A percentile compares a stretch with the other conserved stretches of the same genome.
Conservation (phyloP, 2,797 vertebrate genomes). For the Psittacula echo region DNA sequence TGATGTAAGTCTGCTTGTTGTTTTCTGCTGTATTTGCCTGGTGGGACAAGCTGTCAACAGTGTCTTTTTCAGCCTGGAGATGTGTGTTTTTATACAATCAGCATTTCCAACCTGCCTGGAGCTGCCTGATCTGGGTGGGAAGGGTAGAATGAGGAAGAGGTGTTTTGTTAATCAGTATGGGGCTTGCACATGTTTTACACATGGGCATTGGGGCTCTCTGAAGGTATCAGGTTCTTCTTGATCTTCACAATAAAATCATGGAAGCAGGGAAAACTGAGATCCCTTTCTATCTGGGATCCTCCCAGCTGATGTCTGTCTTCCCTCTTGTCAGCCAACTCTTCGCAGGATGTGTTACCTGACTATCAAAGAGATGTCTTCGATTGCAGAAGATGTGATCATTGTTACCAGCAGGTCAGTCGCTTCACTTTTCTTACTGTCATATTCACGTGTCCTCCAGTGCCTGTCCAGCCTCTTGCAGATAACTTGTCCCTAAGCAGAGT, state of each 20-base stretch:
- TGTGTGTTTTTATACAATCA: neutral
- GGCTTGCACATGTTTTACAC: neutral
- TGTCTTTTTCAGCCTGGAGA: neutral
- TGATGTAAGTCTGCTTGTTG: slow-evolving; percentile 75
- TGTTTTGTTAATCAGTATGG: neutral
- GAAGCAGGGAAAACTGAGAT: neutral
- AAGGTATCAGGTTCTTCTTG: neutral
- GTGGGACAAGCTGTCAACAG: neutral
- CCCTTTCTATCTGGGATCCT: neutral
- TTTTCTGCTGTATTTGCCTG: neutral
- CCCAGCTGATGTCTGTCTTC: neutral
- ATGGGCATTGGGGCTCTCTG: neutral
- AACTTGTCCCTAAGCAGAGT: neutral
- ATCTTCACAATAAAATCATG: neutral
- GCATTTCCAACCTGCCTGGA: neutral
- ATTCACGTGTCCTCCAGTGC: neutral
- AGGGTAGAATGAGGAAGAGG: neutral
- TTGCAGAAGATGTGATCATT: slow-evolving; percentile 85
- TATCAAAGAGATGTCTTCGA: slow-evolving; percentile 85
- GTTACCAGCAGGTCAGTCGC: slow-evolving; percentile 82
- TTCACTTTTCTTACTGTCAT: neutral
- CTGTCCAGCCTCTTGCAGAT: neutral
- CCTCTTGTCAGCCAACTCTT: slow-evolving; percentile 75
- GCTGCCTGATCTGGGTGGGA: neutral
- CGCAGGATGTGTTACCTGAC: slow-evolving; percentile 86